Base-by-base conservation (phyloP, 2,797 vertebrate species). In the Xenopus petersii region DNA sequence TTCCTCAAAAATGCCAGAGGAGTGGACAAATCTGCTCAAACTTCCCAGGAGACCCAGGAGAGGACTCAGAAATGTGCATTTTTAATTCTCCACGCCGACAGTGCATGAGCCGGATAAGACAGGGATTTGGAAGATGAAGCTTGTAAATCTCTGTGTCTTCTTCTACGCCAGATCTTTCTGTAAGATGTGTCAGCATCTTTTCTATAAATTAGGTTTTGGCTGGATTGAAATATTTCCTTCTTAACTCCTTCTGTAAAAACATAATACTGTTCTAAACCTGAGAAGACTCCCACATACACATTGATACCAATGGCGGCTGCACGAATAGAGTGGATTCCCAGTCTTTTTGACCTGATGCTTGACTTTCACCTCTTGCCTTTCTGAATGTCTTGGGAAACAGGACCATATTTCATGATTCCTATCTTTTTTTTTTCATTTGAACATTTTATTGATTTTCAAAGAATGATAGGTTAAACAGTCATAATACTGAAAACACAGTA, bases 91-190 rank as follows among this genome's bases (percentile, higher is more conserved):
- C 76, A 79, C 76, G 55, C 76, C 46, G 36, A 56, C 76, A 65
- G 66, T 79, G 76, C 71, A 64, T 65, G 71, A 74, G 76, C 71
- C 24, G 76, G 71, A 79, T 79, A 79, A 79, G 76, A 59, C 62
- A 60, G 13, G 33, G 71, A 61, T 74, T 73, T 63, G 64, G 66
- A 13, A 42, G 68, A 65, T 51, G 68, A 64, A 46, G 59, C 66
- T 69, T 59, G 60, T 73, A 78, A 78, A 73, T 78, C 75, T 70
- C 64, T 16, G 33, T 73, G 58, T 67, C 75, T 78, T 73, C 66
- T 73, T 71, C 75, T 70, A 73, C 16, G 71, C 71, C 51, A 12
- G 65, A 73, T 73, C 62, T 73, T 73, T 71, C n/a, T 58, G 8
- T 68, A 68, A 77, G 70, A 73, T 54, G 54, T 69, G 75, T 78